phyloP scores from a whole-genome alignment of 2,113 vertebrate genomes.

The Donacobius atricapilla region DNA sequence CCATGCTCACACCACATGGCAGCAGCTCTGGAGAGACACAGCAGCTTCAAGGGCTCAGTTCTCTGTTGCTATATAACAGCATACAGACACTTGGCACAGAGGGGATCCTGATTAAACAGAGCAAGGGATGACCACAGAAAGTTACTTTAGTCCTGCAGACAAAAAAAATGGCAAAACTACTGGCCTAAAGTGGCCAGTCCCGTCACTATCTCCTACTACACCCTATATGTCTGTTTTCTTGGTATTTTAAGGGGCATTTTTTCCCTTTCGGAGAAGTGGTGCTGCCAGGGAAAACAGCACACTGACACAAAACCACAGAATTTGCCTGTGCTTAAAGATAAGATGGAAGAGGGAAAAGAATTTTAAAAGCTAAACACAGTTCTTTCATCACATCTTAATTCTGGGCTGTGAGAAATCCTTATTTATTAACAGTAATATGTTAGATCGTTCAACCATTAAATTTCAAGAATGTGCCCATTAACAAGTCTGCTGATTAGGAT shows the following conservation, averaged over 20 bases:
- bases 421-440: background rate
- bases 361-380: background rate
- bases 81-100: fast-evolving
- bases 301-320: background rate
- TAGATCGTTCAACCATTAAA: background rate
- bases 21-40: background rate
- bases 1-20: fast-evolving
- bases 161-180: background rate
- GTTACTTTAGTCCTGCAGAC: background rate
- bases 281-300: background rate
- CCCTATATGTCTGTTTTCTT: background rate
- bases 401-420: background rate
- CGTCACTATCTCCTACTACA: background rate
- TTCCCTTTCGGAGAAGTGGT: background rate
- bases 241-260: background rate
- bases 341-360: background rate
- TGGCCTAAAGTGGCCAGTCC: background rate
- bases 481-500: slow-evolving; percentile 9
- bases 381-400: background rate
- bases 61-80: background rate
- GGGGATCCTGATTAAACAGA: background rate
- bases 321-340: background rate
- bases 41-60: background rate
- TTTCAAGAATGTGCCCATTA: background rate
- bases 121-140: background rate